phyloP scores from a whole-genome alignment of 2,888 invertebrate species.

The Troides oblongomaculatus region DNA sequence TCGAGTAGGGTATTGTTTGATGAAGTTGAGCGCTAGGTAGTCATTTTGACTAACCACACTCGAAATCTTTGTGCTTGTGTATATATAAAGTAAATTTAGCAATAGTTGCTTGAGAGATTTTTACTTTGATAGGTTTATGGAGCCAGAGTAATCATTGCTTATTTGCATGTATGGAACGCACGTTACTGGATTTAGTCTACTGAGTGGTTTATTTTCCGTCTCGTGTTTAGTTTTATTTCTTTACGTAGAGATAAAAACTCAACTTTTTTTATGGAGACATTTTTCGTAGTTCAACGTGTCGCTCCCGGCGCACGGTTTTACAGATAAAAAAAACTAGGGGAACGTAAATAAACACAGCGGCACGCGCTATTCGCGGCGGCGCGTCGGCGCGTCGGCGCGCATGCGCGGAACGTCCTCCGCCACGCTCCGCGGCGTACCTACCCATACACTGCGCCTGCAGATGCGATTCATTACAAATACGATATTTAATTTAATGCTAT shows the following conservation, averaged over 20 bases:
- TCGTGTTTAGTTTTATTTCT: too few relatives aligned
- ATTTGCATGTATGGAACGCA: too few relatives aligned
- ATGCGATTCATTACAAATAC: constrained; percentile 16
- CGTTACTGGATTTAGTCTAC: too few relatives aligned
- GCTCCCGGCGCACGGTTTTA: constrained; percentile 21
- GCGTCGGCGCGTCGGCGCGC: constrained; percentile 47
- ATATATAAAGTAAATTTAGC: too few relatives aligned
- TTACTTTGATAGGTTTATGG: too few relatives aligned
- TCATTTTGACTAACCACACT: too few relatives aligned
- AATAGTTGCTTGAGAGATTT: too few relatives aligned
- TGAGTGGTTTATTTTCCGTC: too few relatives aligned
- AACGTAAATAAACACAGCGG: constrained; percentile 60
- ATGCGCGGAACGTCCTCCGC: constrained; percentile 40
- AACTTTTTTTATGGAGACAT: constrained; percentile 4
- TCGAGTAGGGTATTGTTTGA: too few relatives aligned
- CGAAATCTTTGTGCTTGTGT: too few relatives aligned
- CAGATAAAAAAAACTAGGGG: constrained; percentile 55
- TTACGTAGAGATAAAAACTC: background rate
- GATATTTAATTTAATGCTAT: background rate
- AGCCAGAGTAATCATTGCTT: too few relatives aligned
- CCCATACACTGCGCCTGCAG: constrained; percentile 18
- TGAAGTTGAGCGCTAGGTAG: too few relatives aligned
- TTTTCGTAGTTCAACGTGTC: constrained; percentile 16
- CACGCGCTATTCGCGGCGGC: constrained; percentile 66
- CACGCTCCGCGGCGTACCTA: constrained; percentile 24